Conservation (phyloP, 2,797 vertebrate genomes). For the Sarcophilus harrisii region DNA sequence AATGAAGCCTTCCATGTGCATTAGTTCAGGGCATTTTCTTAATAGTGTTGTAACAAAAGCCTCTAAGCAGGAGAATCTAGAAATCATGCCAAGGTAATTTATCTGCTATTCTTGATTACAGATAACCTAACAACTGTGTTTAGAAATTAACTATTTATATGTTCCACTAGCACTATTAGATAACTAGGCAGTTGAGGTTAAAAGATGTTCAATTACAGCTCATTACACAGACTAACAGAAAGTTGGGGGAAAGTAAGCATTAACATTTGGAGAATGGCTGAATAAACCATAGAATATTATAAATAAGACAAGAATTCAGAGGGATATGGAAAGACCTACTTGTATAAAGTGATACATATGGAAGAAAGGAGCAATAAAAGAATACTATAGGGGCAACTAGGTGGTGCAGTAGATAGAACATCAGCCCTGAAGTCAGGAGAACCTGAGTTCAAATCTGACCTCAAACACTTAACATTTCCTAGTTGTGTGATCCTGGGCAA, state of each 20-base stretch:
- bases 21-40: neutral
- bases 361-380: neutral
- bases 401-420: too few species aligned
- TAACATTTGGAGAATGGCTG: neutral
- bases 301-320: neutral
- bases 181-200: slow-evolving; percentile 9
- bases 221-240: neutral
- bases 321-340: neutral
- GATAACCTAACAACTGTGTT: slow-evolving; percentile 29
- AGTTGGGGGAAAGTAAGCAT: neutral
- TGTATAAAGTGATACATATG: neutral
- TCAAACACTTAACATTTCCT: too few species aligned
- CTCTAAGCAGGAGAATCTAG: slow-evolving; percentile 3
- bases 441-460: too few species aligned
- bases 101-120: slow-evolving; percentile 13
- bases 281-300: neutral
- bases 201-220: neutral
- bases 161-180: slow-evolving; percentile 7
- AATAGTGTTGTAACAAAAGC: slow-evolving; percentile 13
- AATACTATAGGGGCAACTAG: neutral
- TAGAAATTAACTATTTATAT: slow-evolving; percentile 45
- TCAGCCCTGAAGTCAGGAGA: too few species aligned
- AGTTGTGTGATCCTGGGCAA: too few species aligned
- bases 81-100: slow-evolving; percentile 21
- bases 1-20: neutral